These are phyloP conservation scores for Zoroaster sp. DNA, from an alignment of 53 echinoderm and acorn worm genomes.

Conservation along the genomic window DNA sequence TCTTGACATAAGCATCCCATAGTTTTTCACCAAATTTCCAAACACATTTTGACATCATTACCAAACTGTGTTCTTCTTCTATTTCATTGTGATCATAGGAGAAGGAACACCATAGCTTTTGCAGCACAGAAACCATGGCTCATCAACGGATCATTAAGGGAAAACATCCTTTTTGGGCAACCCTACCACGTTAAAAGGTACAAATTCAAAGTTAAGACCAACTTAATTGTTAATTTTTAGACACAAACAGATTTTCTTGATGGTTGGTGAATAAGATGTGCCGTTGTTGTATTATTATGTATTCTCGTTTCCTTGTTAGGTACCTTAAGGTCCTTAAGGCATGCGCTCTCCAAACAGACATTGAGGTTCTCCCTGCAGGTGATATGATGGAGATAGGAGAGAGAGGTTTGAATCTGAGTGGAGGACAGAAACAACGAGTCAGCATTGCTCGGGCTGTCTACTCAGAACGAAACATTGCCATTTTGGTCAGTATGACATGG, in stretches of 20 bases:
- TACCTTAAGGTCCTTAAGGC: constrained; percentile 46
- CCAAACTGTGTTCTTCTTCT: neutral
- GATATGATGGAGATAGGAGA: constrained; percentile 79
- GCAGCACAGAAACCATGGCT: constrained; percentile 83
- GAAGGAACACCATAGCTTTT: constrained; percentile 65
- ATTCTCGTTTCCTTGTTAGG: neutral
- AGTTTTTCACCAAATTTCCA: too few relatives aligned
- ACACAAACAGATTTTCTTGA: too few relatives aligned
- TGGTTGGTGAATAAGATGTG: too few relatives aligned
- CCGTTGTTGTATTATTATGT: too few relatives aligned
- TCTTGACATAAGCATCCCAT: too few relatives aligned
- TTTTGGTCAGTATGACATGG: constrained; percentile 56
- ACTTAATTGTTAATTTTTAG: too few relatives aligned
- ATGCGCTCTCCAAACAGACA: constrained; percentile 61
- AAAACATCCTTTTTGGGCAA: constrained; percentile 66
- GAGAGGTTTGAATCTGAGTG: constrained; percentile 73
- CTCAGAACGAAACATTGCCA: constrained; percentile 50
- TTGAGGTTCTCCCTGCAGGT: constrained; percentile 66
- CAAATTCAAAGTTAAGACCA: too few relatives aligned
- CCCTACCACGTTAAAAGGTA: constrained; percentile 52
- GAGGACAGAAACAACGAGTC: constrained; percentile 74
- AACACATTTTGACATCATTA: too few relatives aligned
- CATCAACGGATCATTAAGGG: constrained; percentile 68
- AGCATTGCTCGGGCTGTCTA: constrained; percentile 70
- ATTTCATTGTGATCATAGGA: constrained; percentile 28